These are phyloP conservation scores for Coelinius sp. DNA, from an alignment of 2,888 invertebrate species.

Conservation along the genomic window DNA sequence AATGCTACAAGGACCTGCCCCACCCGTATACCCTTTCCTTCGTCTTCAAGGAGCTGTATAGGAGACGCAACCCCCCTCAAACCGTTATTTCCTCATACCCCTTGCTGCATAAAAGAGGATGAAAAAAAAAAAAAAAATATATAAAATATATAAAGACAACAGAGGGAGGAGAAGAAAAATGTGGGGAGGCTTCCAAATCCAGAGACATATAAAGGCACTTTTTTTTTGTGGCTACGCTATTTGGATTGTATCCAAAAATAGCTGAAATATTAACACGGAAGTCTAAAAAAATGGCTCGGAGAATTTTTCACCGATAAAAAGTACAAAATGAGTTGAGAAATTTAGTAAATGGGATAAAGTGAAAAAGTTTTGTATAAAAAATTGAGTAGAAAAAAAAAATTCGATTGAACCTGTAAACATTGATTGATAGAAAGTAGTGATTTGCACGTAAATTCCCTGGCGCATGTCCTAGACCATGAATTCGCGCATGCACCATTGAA, in stretches of 20 bases:
- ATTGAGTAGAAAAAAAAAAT: no score
- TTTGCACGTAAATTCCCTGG: slow-evolving; percentile 11
- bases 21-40: background rate
- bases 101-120: background rate
- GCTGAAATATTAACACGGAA: background rate
- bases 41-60: background rate
- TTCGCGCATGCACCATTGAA: slow-evolving; percentile 15
- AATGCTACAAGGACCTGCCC: slow-evolving; percentile 36
- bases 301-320: background rate
- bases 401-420: background rate
- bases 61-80: background rate
- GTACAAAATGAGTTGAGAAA: background rate
- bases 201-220: background rate
- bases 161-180: background rate
- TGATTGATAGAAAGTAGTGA: slow-evolving; percentile 16
- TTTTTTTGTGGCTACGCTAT: background rate
- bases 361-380: background rate
- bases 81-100: background rate
- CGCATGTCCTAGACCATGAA: slow-evolving; percentile 21
- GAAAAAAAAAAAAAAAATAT: background rate
- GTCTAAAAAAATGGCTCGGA: background rate
- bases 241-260: slow-evolving; percentile 7
- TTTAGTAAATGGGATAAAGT: background rate
- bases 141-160: background rate
- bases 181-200: slow-evolving; percentile 1